Evolutionary conservation across 2,797 vertebrate species (phyloP).

Genomic region (Catamblyrhynchus diadema): DNA sequence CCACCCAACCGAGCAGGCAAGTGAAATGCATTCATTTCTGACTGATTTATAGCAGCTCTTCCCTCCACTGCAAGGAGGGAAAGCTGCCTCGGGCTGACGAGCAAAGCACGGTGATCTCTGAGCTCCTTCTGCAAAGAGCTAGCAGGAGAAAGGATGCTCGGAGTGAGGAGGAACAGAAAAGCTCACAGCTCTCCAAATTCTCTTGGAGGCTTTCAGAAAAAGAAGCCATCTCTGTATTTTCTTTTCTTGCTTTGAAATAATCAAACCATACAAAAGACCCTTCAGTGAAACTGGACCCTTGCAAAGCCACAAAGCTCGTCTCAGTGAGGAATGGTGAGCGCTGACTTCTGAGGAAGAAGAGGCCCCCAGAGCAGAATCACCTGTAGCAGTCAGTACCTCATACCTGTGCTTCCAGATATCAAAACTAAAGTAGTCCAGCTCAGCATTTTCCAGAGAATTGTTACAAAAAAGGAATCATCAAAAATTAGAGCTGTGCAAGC

Average conservation of each 20-base stretch:
- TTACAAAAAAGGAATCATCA: not conserved
- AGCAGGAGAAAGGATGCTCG: not conserved
- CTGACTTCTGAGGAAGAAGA: not conserved
- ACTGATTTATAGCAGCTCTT: constrained; percentile 11
- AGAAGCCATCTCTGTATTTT: not conserved
- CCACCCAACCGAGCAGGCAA: not conserved
- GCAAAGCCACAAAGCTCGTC: not conserved
- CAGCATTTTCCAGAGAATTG: not conserved
- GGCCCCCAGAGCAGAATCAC: not conserved
- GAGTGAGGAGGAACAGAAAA: not conserved
- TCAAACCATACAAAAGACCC: not conserved
- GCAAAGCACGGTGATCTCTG: not conserved
- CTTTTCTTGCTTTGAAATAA: not conserved
- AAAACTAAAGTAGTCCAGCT: not conserved
- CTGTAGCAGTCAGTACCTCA: not conserved
- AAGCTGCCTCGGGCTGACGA: not conserved
- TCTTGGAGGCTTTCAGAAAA: not conserved
- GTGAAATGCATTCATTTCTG: not conserved
- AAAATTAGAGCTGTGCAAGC: not conserved
- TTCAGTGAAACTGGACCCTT: not conserved
- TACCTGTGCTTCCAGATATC: not conserved
- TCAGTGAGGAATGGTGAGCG: not conserved
- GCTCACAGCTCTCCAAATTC: not conserved
- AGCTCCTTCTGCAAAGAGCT: not conserved
- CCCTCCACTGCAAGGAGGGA: not conserved